These are phyloP conservation scores for Chironex yamaguchii DNA, from an alignment of 30 jellyfish, hydroid and myxozoan species.

Conservation along the genomic window DNA sequence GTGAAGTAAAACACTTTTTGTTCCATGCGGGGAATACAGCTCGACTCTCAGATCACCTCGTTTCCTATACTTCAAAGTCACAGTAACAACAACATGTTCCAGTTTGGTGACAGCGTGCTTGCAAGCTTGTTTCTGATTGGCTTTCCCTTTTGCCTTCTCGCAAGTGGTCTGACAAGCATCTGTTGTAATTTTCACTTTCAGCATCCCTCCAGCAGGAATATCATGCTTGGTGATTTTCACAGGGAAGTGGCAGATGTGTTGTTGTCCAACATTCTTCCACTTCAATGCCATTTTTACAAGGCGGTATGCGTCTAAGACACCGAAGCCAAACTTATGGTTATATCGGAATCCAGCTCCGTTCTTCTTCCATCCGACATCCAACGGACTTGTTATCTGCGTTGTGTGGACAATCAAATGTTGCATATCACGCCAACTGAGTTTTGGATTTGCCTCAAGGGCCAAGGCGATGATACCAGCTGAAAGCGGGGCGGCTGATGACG, in stretches of 20 bases:
- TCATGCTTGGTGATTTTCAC: slow-evolving; percentile 71
- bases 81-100: slow-evolving; percentile 98
- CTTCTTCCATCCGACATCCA: slow-evolving; percentile 90
- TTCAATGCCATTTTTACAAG: slow-evolving; percentile 81
- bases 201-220: slow-evolving; percentile 78
- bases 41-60: slow-evolving; percentile 93
- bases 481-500: slow-evolving; percentile 99
- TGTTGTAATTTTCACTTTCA: slow-evolving; percentile 78
- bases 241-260: slow-evolving; percentile 87
- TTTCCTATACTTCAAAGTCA: slow-evolving; percentile 79
- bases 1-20: slow-evolving; percentile 86
- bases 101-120: slow-evolving; percentile 86
- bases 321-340: slow-evolving; percentile 98
- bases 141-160: slow-evolving; percentile 67
- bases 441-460: slow-evolving; percentile 93
- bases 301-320: slow-evolving; percentile 90
- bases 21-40: slow-evolving; percentile 86
- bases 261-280: slow-evolving; percentile 93
- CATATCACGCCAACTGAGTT: slow-evolving; percentile 95
- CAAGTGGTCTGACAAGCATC: slow-evolving; percentile 91
- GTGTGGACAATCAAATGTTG: slow-evolving; percentile 95
- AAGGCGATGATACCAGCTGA: slow-evolving; percentile 98
- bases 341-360: slow-evolving; percentile 92
- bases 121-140: slow-evolving; percentile 34
- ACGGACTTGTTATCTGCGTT: slow-evolving; percentile 90